Base-by-base conservation (phyloP, 2,888 invertebrate genomes). In the Netelia melanura region DNA sequence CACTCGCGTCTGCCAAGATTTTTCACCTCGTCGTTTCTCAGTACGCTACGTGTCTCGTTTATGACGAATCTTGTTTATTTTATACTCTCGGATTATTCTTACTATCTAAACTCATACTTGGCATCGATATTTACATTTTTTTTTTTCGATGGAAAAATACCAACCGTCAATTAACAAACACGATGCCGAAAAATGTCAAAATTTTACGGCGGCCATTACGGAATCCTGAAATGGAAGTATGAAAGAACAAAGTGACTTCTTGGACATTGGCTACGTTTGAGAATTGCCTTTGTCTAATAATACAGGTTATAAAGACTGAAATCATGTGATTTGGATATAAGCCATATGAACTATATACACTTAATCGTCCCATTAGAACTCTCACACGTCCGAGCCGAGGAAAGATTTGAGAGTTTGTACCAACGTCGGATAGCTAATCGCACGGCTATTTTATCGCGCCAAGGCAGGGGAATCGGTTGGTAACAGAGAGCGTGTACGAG, bases 241-340 rank as follows among this genome's bases (percentile, higher is more conserved):
- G n/a, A 25, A 65, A 38, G 54, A 64, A 64, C 23, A 38, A 54
- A 9, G 14, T 43, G 62, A 21, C 6, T 23, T 52, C 48, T 48
- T 14, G 23, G 58, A 77, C 44, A 23, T 68, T 68, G 58, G 68
- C 64, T 65, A 61, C 78, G 48, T 48, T 48, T 43, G 30, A 48
- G 14, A 48, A 48, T 48, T 48, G 48, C 48, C 14, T 48, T 58
- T 6, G 17, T 58, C 71, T 72, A 80, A 80, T 80, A 72, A 80
- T 80, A 43, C 70, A 75, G 56, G 25, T 79, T 38, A 67, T 82
- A 72, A 38, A 58, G 30, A 64, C 8, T 25, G 56, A 21, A 81
- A 87, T 90, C 89, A 89, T 90, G 88, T 89, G 88, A 89, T 88
- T 90, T 90, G 90, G 90, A 90, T 81, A 86, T 76, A 74, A 88